Base-by-base conservation (phyloP, 2,888 invertebrate genomes). In the Nymphalis polychloros region DNA sequence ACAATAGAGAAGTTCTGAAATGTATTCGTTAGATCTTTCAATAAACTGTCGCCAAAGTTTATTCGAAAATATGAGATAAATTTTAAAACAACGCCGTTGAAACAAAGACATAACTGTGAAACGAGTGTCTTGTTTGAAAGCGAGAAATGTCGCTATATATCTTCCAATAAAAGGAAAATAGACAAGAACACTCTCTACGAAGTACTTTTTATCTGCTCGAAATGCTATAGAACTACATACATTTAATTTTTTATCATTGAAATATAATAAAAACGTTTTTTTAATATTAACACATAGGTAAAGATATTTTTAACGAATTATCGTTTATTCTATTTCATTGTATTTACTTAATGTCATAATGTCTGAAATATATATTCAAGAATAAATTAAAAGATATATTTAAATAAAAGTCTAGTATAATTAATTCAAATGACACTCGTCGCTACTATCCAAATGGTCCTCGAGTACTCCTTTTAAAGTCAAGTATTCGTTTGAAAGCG, bases 361-460 rank as follows among this genome's bases (percentile, higher is more conserved):
- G 27, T 1, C n/a, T 31, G n/a, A 17, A 27, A 31, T 31, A 35
- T 5, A 8, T n/a, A 31, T 35, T 10, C 8, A 57, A 48, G 48
- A 19, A 57, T 35, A 49, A 61, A 61, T 61, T 61, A 27, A 61
- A 61, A 57, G n/a, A 41, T 57, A 19, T 27, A 57, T 57, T 57
- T 41, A 35, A 57, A 57, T 57, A 49, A 50, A 62, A 50, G n/a
- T 35, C 50, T 41, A 57, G 19, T n/a, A 78, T 81, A 83, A 86
- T 86, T 86, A 85, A 87, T 84, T 83, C 75, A 73, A 81, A 85
- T 76, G 81, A 82, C 83, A 79, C 80, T 78, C 57, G 41, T 68
- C 64, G 61, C 65, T 53, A 70, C 77, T 76, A 75, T 78, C 80
- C 78, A 78, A 83, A 78, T 70, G 77, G 75, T 77, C 75, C 77